phyloP scores from a whole-genome alignment of 2,113 vertebrate species.

The Promerops cafer region DNA sequence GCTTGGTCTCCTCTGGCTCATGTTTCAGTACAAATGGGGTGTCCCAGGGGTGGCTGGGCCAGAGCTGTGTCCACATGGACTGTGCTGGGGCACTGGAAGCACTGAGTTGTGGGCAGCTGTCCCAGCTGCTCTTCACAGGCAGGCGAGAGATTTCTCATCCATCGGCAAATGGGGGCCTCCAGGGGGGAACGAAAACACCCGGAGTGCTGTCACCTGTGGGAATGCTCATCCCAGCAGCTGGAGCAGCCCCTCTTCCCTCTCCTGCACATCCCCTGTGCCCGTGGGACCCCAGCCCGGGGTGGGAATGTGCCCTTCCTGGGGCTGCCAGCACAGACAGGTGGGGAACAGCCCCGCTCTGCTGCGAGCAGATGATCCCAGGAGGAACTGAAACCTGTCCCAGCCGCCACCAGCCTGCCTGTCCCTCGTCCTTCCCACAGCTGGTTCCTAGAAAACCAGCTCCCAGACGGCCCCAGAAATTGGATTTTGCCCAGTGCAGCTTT shows the following conservation, averaged over 20 bases:
- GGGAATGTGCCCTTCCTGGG: not conserved
- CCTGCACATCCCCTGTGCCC: accelerated
- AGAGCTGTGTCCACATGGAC: not conserved
- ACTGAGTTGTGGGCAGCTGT: accelerated
- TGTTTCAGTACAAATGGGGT: not conserved
- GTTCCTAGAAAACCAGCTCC: constrained; percentile 19
- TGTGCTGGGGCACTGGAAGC: accelerated
- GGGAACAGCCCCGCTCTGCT: not conserved
- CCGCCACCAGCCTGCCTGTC: not conserved
- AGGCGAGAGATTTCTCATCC: constrained; percentile 6
- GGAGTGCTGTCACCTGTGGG: not conserved
- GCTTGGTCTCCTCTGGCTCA: not conserved
- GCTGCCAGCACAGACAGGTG: not conserved
- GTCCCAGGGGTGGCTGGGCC: not conserved
- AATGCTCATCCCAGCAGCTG: not conserved
- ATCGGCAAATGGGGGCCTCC: not conserved
- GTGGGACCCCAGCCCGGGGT: accelerated
- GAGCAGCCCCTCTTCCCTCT: not conserved
- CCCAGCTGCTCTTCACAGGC: not conserved
- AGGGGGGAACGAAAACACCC: not conserved
- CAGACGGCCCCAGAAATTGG: not conserved
- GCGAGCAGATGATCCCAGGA: accelerated
- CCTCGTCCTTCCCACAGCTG: not conserved
- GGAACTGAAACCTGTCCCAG: not conserved
- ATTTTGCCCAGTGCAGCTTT: not conserved